phyloP scores from a whole-genome alignment of 2,888 invertebrate genomes.

The Perizoma flavofasciatum region DNA sequence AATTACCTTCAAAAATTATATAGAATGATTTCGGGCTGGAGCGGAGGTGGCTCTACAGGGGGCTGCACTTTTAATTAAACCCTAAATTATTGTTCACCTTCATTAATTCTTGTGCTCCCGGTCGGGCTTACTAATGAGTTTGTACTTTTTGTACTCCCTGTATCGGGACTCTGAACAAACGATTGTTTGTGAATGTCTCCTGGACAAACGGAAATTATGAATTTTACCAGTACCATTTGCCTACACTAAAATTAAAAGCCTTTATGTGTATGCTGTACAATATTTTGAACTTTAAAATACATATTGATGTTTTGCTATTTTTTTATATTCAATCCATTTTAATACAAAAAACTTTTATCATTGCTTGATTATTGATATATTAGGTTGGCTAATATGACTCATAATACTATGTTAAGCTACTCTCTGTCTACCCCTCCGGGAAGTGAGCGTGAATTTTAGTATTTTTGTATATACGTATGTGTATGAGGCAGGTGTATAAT shows the following conservation, averaged over 20 bases:
- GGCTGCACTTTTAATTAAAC: conserved; percentile 82
- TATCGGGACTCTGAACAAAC: conserved; percentile 43
- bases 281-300: no score
- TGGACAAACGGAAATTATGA: conserved; percentile 16
- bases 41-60: conserved; percentile 71
- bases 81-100: conserved; percentile 83
- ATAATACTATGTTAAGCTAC: no score
- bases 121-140: conserved; percentile 78
- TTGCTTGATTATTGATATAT: no score
- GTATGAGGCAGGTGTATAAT: not conserved
- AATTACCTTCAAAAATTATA: conserved; percentile 81
- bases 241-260: no score
- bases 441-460: no score
- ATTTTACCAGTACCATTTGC: not conserved
- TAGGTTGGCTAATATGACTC: no score
- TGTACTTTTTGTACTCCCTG: conserved; percentile 74
- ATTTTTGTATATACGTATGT: no score
- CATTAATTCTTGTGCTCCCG: conserved; percentile 81
- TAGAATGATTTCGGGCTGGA: conserved; percentile 58
- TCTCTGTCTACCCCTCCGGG: no score
- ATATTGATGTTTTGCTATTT: no score
- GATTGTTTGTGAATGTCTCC: conserved; percentile 34
- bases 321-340: no score
- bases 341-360: no score
- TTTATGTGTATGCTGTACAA: no score